Evolutionary conservation across 2,888 invertebrate genomes (phyloP).

Genomic region (Sphaeridia pumilis): DNA sequence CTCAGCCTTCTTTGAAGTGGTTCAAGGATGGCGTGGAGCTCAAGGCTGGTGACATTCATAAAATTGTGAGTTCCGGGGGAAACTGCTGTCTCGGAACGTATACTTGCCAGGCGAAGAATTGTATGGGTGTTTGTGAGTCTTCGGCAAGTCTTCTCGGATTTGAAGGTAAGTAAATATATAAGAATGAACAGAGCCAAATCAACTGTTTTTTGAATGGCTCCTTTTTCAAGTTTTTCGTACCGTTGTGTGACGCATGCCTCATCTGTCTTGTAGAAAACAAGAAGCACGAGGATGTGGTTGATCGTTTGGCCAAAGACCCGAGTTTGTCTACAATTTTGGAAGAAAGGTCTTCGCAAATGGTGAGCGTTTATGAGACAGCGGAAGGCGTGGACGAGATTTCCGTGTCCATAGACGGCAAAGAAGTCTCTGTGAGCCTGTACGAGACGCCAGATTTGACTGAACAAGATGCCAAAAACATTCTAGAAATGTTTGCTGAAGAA

Average conservation of each 20-base stretch:
- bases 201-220: background rate
- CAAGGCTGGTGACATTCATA: constrained; percentile 81
- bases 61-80: constrained; percentile 79
- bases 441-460: constrained; percentile 87
- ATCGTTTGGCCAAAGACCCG: constrained; percentile 11
- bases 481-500: constrained; percentile 89
- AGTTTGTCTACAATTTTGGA: constrained; percentile 73
- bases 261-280: constrained; percentile 10
- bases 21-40: constrained; percentile 81
- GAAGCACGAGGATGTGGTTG: constrained; percentile 11
- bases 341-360: constrained; percentile 66
- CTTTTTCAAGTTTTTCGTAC: no score
- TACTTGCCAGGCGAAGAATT: constrained; percentile 55
- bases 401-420: constrained; percentile 82
- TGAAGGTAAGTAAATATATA: constrained; percentile 65
- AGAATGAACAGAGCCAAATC: background rate
- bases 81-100: constrained; percentile 81
- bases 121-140: constrained; percentile 80
- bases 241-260: no score
- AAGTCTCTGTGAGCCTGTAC: constrained; percentile 78
- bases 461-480: constrained; percentile 79
- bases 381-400: constrained; percentile 71
- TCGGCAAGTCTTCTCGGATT: constrained; percentile 78
- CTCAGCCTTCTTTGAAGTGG: constrained; percentile 51
- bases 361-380: constrained; percentile 61